Evolutionary conservation across 2,888 invertebrate genomes (phyloP).

Genomic region (Apamea anceps): DNA sequence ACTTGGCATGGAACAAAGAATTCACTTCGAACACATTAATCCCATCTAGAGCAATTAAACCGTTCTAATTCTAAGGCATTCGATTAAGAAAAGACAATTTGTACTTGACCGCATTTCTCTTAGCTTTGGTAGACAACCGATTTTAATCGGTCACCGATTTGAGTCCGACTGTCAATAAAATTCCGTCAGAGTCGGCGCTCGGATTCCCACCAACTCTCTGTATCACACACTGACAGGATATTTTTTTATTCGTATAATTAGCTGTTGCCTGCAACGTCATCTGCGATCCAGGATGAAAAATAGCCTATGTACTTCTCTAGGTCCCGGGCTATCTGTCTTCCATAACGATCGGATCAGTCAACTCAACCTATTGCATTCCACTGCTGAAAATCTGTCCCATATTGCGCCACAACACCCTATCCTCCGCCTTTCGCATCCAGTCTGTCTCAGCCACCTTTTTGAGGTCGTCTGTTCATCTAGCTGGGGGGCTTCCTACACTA

Average conservation of each 20-base stretch:
- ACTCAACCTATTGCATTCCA: not conserved
- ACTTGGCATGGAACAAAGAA: constrained; percentile 58
- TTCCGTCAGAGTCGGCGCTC: not conserved
- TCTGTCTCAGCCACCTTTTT: too few relatives aligned
- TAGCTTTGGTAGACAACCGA: constrained; percentile 21
- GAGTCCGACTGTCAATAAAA: constrained; percentile 3
- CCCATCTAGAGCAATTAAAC: constrained; percentile 65
- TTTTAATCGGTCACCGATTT: constrained; percentile 42
- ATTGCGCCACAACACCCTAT: not conserved
- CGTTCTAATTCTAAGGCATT: constrained; percentile 64
- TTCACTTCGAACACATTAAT: constrained; percentile 64
- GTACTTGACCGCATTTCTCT: constrained; percentile 73
- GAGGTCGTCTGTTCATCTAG: too few relatives aligned
- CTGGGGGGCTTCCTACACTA: too few relatives aligned
- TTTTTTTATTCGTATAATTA: not conserved
- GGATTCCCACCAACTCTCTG: not conserved
- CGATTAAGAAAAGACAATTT: constrained; percentile 68
- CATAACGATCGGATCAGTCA: not conserved
- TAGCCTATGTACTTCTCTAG: not conserved
- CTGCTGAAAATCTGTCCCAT: not conserved
- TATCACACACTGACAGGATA: too few relatives aligned
- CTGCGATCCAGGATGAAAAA: too few relatives aligned
- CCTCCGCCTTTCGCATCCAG: not conserved
- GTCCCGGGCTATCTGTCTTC: not conserved
- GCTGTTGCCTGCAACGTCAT: not conserved